These are phyloP conservation scores for Pygmarrhopalites habei DNA, from an alignment of 1,140 invertebrate genomes.

Conservation along the genomic window DNA sequence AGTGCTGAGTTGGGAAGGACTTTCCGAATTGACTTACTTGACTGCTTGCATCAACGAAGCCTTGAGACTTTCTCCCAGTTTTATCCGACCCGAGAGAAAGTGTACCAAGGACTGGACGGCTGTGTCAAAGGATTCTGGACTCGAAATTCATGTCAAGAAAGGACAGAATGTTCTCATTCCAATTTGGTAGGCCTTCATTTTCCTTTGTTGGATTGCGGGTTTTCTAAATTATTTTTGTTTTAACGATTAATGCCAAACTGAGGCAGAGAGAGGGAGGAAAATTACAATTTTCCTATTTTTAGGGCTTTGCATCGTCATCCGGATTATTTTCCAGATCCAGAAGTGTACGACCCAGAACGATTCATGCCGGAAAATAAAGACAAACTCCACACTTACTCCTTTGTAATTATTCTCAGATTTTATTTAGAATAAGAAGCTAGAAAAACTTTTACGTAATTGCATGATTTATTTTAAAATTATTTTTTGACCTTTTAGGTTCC, in stretches of 20 bases:
- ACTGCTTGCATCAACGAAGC: constrained; percentile 38
- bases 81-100: constrained; percentile 30
- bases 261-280: too few relatives aligned
- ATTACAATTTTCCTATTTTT: too few relatives aligned
- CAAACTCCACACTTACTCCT: constrained; percentile 19
- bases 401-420: too few relatives aligned
- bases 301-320: constrained; percentile 64
- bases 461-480: too few relatives aligned
- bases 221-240: too few relatives aligned
- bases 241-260: too few relatives aligned
- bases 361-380: constrained; percentile 69
- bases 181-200: too few relatives aligned
- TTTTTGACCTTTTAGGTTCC: too few relatives aligned
- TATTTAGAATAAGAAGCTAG: too few relatives aligned
- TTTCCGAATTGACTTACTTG: constrained; percentile 40
- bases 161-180: constrained; percentile 22
- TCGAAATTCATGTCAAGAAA: constrained; percentile 22
- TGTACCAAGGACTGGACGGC: constrained; percentile 35
- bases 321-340: constrained; percentile 73
- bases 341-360: constrained; percentile 81
- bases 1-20: constrained; percentile 42
- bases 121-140: neutral
- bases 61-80: constrained; percentile 25
- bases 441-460: too few relatives aligned
- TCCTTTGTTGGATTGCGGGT: too few relatives aligned